phyloP scores from a whole-genome alignment of 2,888 invertebrate species.

The Parnassius smintheus region DNA sequence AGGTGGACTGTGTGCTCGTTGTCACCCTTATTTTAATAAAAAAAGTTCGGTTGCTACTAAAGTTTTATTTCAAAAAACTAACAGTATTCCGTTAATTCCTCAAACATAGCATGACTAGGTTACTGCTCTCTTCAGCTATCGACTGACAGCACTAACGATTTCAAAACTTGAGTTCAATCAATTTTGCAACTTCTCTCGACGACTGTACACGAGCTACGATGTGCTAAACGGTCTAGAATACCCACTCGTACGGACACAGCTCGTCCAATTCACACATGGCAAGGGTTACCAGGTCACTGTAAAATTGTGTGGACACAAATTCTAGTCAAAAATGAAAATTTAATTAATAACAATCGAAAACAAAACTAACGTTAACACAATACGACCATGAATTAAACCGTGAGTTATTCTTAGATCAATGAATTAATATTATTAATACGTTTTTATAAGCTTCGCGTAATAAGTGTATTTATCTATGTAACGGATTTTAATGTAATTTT shows the following conservation, averaged over 20 bases:
- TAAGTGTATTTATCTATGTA: too few species aligned
- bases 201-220: conserved; percentile 35
- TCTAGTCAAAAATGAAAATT: too few species aligned
- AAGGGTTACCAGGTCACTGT: conserved; percentile 13
- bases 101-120: neutral
- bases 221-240: conserved; percentile 64
- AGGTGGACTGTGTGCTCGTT: too few species aligned
- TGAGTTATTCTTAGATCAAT: too few species aligned
- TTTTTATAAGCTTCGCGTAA: too few species aligned
- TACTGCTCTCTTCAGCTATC: conserved; percentile 13
- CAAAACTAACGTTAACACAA: too few species aligned
- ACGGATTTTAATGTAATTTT: too few species aligned
- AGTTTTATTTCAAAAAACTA: neutral
- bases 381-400: too few species aligned
- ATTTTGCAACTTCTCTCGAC: conserved; percentile 16
- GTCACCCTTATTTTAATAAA: too few species aligned
- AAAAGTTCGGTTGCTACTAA: neutral
- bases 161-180: conserved; percentile 21
- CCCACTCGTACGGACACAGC: conserved; percentile 45
- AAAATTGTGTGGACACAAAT: too few species aligned
- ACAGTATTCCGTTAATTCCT: neutral
- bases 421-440: too few species aligned
- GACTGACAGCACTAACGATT: conserved; percentile 17
- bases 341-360: too few species aligned
- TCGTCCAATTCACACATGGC: conserved; percentile 62